Percentiles rank a stretch among this genome's conserved stretches.
phyloP scores from a whole-genome alignment of 2,888 invertebrate genomes.

The Lithodes maja region DNA sequence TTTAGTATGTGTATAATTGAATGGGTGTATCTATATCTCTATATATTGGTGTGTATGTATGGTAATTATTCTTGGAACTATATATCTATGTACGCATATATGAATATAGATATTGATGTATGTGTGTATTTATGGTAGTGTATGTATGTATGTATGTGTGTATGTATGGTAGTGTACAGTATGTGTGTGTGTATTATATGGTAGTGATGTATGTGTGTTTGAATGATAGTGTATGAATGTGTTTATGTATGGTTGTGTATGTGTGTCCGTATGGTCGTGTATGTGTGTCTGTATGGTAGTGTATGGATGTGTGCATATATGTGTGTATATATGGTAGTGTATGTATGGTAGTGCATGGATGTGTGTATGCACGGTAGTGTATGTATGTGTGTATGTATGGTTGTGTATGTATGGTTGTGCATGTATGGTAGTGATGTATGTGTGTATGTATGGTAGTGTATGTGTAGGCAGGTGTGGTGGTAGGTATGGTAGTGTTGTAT shows the following conservation, averaged over 20 bases:
- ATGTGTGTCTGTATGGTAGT: neutral
- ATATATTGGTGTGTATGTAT: neutral
- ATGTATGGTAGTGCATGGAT: too few species aligned
- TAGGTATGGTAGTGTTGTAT: too few species aligned
- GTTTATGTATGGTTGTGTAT: neutral
- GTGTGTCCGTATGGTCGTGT: neutral
- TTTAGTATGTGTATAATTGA: neutral
- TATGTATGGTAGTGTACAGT: neutral
- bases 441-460: too few species aligned
- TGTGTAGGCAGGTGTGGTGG: too few species aligned
- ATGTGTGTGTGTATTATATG: neutral
- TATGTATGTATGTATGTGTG: neutral
- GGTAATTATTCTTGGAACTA: neutral
- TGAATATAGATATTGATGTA: neutral
- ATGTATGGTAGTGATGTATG: too few species aligned
- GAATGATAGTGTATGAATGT: neutral
- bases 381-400: too few species aligned
- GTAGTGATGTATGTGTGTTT: neutral
- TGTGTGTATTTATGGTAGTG: neutral
- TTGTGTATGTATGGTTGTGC: too few species aligned
- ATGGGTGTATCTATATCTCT: neutral
- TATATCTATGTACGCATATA: neutral
- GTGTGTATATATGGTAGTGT: too few species aligned
- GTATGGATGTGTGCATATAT: neutral
- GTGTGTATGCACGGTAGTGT: too few species aligned